Conservation (phyloP, 2,888 invertebrate genomes). For the Matsumyia berberina region DNA sequence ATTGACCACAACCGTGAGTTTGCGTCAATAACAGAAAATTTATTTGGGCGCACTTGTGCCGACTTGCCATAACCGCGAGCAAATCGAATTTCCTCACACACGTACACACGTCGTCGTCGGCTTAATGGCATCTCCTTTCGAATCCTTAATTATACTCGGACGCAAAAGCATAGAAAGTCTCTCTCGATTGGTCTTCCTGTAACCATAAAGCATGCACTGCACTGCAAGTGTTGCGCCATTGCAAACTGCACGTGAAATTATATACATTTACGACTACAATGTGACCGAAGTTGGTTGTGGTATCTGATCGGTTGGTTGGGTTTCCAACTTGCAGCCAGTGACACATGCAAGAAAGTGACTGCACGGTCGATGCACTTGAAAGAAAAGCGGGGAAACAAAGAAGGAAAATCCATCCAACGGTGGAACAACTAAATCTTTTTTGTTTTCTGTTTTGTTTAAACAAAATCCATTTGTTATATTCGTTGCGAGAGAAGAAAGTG, state of each 20-base stretch:
- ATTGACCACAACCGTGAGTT: slow-evolving; percentile 22
- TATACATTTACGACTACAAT: slow-evolving; percentile 21
- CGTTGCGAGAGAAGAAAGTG: slow-evolving; percentile 48
- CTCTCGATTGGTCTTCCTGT: slow-evolving; percentile 2
- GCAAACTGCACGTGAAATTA: slow-evolving; percentile 53
- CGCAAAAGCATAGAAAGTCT: slow-evolving; percentile 40
- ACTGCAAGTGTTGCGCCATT: slow-evolving; percentile 16
- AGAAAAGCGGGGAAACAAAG: slow-evolving; percentile 51
- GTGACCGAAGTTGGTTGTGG: slow-evolving; percentile 42
- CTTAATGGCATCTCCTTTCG: slow-evolving; percentile 28
- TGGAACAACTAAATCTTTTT: slow-evolving; percentile 31
- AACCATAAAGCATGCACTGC: slow-evolving; percentile 21
- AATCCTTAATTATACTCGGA: slow-evolving; percentile 46
- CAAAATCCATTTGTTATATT: slow-evolving; percentile 50
- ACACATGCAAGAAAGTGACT: slow-evolving; percentile 71
- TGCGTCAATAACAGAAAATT: slow-evolving; percentile 28
- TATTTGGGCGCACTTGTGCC: slow-evolving; percentile 1
- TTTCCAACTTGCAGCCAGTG: slow-evolving; percentile 38
- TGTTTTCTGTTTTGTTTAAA: slow-evolving; percentile 26
- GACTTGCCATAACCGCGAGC: background rate
- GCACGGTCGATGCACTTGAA: slow-evolving; percentile 73
- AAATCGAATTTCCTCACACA: slow-evolving; percentile 9
- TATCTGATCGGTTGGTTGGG: slow-evolving; percentile 46
- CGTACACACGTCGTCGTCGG: too few relatives aligned
- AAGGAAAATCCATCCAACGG: slow-evolving; percentile 57